A percentile compares a stretch with the other conserved stretches of the same genome.
Evolutionary conservation across 2,888 invertebrate genomes (phyloP).

Genomic region (Torymus aiolomorphi): DNA sequence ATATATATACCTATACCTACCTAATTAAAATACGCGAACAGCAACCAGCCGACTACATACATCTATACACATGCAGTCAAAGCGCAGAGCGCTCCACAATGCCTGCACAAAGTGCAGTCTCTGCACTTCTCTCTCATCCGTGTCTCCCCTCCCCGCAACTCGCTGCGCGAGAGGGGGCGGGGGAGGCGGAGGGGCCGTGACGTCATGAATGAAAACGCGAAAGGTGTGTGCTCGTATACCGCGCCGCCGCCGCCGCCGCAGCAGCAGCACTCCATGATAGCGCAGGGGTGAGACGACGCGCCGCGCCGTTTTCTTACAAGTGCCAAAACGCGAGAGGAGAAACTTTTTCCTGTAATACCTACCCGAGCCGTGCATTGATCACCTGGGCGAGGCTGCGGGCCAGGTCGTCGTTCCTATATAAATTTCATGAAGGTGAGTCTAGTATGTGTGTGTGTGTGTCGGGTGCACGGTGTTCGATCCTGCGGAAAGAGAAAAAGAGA

Average conservation of each 20-base stretch:
- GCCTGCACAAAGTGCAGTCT: no score
- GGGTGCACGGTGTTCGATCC: constrained; percentile 27
- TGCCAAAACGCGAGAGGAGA: constrained; percentile 27
- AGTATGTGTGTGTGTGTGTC: no score
- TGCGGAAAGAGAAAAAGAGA: constrained; percentile 27
- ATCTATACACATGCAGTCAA: no score
- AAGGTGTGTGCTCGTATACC: constrained; percentile 35
- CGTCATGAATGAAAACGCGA: constrained; percentile 53
- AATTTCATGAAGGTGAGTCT: constrained; percentile 49
- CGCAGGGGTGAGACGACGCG: constrained; percentile 4
- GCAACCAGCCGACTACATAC: no score
- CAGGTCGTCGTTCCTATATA: neutral
- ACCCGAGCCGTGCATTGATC: neutral
- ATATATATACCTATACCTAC: no score
- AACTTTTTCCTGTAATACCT: no score
- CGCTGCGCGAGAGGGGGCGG: no score
- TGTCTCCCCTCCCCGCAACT: no score
- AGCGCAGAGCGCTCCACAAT: no score
- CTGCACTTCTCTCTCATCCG: no score
- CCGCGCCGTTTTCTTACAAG: constrained; percentile 9
- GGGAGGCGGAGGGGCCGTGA: constrained; percentile 28
- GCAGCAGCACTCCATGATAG: constrained; percentile 21
- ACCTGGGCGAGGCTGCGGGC: neutral
- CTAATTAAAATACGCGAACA: no score
- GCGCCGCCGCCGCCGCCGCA: neutral